Conservation (phyloP, 2,113 vertebrate genomes). For the Panthera uncia region DNA sequence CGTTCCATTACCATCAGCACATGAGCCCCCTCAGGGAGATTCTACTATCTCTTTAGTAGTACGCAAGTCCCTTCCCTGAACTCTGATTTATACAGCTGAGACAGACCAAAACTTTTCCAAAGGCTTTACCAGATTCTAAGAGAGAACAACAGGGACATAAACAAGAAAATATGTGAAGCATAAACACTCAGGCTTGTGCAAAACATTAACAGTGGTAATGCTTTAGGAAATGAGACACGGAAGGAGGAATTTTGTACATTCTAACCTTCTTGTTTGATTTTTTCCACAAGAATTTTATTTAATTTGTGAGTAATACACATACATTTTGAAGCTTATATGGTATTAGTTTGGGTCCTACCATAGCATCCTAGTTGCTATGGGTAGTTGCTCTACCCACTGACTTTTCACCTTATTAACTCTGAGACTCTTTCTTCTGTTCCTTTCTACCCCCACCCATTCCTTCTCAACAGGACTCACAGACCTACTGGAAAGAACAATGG, state of each 20-base stretch:
- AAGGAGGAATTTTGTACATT: constrained; percentile 11
- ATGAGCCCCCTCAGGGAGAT: neutral
- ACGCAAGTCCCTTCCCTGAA: neutral
- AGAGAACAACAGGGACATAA: constrained; percentile 17
- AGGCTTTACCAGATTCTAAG: constrained; percentile 54
- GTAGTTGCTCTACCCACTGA: neutral
- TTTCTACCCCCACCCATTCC: neutral
- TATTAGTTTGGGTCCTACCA: neutral
- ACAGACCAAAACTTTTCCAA: constrained; percentile 33
- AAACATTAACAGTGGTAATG: neutral
- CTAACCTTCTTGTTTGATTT: constrained; percentile 1
- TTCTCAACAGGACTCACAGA: neutral
- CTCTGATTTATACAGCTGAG: neutral
- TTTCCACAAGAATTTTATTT: constrained; percentile 42
- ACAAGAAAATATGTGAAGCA: constrained; percentile 62
- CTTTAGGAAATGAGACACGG: neutral
- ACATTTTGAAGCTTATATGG: neutral
- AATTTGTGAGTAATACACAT: neutral
- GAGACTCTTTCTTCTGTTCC: neutral
- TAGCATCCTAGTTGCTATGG: neutral
- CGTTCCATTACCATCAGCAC: neutral
- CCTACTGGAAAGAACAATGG: neutral
- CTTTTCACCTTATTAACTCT: neutral
- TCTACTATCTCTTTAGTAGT: neutral
- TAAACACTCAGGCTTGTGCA: constrained; percentile 54